Conservation (phyloP, 2,113 vertebrate species). For the Syngnathus typhle region DNA sequence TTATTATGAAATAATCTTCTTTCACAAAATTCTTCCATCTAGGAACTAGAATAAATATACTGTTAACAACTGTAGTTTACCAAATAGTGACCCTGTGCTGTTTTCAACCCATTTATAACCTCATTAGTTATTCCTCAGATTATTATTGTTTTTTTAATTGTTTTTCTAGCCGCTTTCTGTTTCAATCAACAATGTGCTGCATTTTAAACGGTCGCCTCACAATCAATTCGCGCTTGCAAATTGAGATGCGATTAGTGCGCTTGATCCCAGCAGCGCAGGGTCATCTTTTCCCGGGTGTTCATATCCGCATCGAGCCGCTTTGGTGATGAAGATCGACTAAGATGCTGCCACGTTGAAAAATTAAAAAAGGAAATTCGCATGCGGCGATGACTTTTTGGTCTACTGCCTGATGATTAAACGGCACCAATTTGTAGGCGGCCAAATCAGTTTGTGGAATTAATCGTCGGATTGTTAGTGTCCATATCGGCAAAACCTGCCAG, state of each 20-base stretch:
- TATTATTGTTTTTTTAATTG: not conserved
- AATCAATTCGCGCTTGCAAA: not conserved
- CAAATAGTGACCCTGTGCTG: not conserved
- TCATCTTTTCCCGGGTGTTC: conserved; percentile 23
- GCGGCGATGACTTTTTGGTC: conserved; percentile 21
- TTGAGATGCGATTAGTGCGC: not conserved
- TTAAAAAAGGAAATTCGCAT: conserved; percentile 39
- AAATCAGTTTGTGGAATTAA: conserved; percentile 24
- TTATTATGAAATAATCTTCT: not conserved
- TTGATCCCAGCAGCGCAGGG: conserved; percentile 25
- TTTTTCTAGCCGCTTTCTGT: not conserved
- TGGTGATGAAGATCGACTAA: conserved; percentile 28
- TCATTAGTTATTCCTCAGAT: not conserved
- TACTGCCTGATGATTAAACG: conserved; percentile 24
- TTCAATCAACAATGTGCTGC: not conserved
- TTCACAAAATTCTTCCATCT: not conserved
- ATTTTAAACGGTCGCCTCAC: not conserved
- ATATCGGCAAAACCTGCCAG: not conserved
- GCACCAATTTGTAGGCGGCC: conserved; percentile 10
- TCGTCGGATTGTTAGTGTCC: conserved; percentile 15
- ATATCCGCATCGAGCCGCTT: conserved; percentile 34
- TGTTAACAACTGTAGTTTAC: not conserved
- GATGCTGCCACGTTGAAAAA: conserved; percentile 33
- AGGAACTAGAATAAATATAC: not conserved
- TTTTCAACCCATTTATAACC: not conserved